These are phyloP conservation scores for Adoxophyes honmai DNA, from an alignment of 1,140 invertebrate species.

Conservation along the genomic window DNA sequence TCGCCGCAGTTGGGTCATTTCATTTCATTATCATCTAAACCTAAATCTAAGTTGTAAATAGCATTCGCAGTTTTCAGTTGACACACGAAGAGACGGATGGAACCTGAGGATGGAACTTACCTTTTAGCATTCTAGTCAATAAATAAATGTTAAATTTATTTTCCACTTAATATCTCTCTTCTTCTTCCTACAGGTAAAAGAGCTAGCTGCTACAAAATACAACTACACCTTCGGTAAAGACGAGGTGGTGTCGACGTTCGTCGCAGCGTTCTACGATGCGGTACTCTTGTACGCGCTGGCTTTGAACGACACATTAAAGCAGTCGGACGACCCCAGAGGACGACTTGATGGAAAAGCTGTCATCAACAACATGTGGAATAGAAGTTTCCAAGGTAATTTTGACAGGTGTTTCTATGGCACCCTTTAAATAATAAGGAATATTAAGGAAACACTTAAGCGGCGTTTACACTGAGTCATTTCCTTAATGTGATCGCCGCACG, in stretches of 20 bases:
- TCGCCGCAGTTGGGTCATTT: too few species aligned
- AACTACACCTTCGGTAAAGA: constrained; percentile 87
- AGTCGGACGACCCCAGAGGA: constrained; percentile 78
- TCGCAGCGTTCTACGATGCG: constrained; percentile 96
- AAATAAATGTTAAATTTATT: background rate
- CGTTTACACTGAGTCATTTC: too few species aligned
- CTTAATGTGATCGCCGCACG: too few species aligned
- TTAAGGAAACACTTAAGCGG: too few species aligned
- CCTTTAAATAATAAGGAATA: too few species aligned
- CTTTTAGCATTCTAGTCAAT: too few species aligned
- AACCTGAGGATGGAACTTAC: too few species aligned
- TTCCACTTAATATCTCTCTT: background rate
- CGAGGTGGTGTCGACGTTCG: constrained; percentile 88
- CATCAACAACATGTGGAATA: constrained; percentile 92
- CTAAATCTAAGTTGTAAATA: too few species aligned
- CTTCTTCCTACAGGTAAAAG: constrained; percentile 81
- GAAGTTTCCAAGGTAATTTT: constrained; percentile 87
- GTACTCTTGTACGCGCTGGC: constrained; percentile 95
- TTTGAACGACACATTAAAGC: constrained; percentile 89
- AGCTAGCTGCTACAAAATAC: constrained; percentile 86
- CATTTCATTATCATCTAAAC: too few species aligned
- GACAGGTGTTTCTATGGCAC: too few species aligned
- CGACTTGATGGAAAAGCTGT: constrained; percentile 81
- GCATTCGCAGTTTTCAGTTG: too few species aligned
- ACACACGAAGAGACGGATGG: too few species aligned